phyloP scores from a whole-genome alignment of 2,797 vertebrate genomes.

The Antrozous pallidus region DNA sequence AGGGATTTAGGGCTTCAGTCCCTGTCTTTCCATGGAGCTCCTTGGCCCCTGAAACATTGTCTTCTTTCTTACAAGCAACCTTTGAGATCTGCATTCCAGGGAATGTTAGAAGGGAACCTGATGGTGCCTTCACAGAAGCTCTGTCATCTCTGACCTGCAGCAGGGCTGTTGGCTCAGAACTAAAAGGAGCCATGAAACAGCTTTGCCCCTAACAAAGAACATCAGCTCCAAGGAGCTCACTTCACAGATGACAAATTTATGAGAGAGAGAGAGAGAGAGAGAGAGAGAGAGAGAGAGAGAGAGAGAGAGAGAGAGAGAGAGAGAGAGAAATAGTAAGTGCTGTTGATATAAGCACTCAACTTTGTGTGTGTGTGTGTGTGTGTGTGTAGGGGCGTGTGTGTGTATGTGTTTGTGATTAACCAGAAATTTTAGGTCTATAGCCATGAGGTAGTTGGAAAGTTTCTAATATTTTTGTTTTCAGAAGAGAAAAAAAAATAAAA shows the following conservation, averaged over 20 bases:
- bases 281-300: neutral
- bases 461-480: neutral
- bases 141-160: rapidly evolving
- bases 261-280: neutral
- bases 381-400: too few relatives aligned
- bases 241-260: neutral
- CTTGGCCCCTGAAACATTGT: rapidly evolving
- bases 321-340: neutral
- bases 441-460: neutral
- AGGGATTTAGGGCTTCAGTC: rapidly evolving
- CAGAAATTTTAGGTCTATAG: neutral
- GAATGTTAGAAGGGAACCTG: rapidly evolving
- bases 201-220: rapidly evolving
- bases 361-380: too few relatives aligned
- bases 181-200: rapidly evolving
- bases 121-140: too few relatives aligned
- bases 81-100: too few relatives aligned
- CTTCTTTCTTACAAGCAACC: neutral
- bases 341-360: rapidly evolving
- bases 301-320: neutral
- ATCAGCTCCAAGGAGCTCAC: neutral
- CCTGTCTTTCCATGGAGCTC: neutral
- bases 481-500: neutral
- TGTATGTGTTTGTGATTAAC: neutral
- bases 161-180: neutral